Base-by-base conservation (phyloP, 2,113 vertebrate genomes). In the Centropus bengalensis region DNA sequence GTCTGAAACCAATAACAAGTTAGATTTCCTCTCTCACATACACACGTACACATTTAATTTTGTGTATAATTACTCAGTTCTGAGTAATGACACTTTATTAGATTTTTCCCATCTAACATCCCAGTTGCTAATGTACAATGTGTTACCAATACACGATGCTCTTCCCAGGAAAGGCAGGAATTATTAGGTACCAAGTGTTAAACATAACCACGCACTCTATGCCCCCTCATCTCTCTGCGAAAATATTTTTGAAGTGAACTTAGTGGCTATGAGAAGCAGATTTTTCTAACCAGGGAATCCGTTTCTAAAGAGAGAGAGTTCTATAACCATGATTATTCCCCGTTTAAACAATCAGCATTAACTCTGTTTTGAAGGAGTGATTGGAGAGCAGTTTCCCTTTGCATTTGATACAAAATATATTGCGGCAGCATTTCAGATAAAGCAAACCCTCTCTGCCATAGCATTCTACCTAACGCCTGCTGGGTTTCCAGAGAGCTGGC, bases 1-100 rank as follows among this genome's bases (percentile, higher is more conserved):
- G 89, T 95, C 91, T 96, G 93, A 96, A 90, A 93, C 84, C 89
- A 96, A 56, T 79, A 96, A 92, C 77, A 56, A 85, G 79, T 75
- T 93, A 6, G 90, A 85, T 78, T 91, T 85, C 90, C 70, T 9
- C 60, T 83, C 92, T 85, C 93, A 44, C 91, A 69, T 20, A 73
- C 54, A 76, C 56, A 79, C 47, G 64, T 78, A 66, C 62, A 89
- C 75, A 56, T 1, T 86, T 86, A 75, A 92, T 96, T 96, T 86
- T 62, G 91, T 76, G 69, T 84, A 18, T 67, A 96, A 93, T 95
- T 92, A 96, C 95, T 95, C 82, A 82, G 58, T 86, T 95, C 83
- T 96, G 76, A 91, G 92, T 69, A 96, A 83, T 33, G 71, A 67
- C 75, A 83, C 96, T 92, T 75, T 62, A 91, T 82, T 76, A 64